Conservation (phyloP, 2,797 vertebrate species). For the Peromyscus attwateri region DNA sequence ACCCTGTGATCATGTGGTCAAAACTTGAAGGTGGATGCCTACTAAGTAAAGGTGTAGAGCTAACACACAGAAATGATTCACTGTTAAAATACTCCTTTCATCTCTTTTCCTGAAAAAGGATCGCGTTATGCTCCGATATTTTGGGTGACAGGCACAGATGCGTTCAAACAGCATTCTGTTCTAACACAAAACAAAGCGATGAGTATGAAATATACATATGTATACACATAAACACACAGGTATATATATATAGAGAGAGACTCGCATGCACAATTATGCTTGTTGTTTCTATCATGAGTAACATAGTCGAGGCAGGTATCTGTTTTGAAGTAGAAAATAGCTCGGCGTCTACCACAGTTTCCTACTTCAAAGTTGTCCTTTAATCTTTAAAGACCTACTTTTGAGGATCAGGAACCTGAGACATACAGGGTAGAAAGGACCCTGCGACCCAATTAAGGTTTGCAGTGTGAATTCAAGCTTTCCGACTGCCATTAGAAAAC, state of each 20-base stretch:
- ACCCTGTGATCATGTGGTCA: neutral
- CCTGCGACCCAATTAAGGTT: neutral
- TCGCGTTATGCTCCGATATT: neutral
- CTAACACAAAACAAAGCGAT: slow-evolving; percentile 42
- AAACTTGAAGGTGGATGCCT: neutral
- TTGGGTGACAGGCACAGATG: slow-evolving; percentile 12
- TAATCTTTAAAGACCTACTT: slow-evolving; percentile 58
- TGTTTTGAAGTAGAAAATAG: slow-evolving; percentile 69
- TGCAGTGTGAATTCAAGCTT: neutral
- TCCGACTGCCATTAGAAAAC: neutral
- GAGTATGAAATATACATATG: neutral
- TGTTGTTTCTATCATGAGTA: slow-evolving; percentile 10
- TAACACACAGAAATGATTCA: slow-evolving; percentile 38
- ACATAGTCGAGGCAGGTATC: slow-evolving; percentile 49
- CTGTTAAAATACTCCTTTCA: neutral
- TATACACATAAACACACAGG: neutral
- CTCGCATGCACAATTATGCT: neutral
- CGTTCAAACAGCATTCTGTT: neutral
- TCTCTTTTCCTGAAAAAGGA: slow-evolving; percentile 41
- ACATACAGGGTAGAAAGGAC: neutral
- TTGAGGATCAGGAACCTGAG: slow-evolving; percentile 1
- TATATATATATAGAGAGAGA: neutral
- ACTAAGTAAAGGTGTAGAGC: slow-evolving; percentile 1
- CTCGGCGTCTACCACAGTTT: slow-evolving; percentile 5
- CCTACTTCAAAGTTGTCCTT: slow-evolving; percentile 55